Evolutionary conservation across 2,888 invertebrate species (phyloP).

Genomic region (Mellilla xanthometata): DNA sequence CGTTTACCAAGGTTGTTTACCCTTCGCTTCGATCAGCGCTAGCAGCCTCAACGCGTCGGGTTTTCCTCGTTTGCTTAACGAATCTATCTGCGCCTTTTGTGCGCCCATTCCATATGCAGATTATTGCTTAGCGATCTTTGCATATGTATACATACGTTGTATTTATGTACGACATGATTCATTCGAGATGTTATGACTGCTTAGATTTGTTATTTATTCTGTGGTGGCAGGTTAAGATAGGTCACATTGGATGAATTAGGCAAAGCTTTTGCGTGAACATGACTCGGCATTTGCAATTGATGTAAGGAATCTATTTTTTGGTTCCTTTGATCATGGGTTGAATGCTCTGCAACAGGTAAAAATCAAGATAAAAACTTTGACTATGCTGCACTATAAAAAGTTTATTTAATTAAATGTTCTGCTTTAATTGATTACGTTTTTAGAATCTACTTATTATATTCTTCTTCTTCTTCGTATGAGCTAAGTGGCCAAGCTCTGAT

Average conservation of each 20-base stretch:
- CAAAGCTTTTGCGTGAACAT: background rate
- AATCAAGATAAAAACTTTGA: no score
- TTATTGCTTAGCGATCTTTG: conserved; percentile 9
- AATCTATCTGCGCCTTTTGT: conserved; percentile 10
- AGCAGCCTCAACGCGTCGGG: conserved; percentile 1
- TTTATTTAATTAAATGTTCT: no score
- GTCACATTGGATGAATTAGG: conserved; percentile 11
- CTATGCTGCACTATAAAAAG: no score
- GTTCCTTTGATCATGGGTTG: no score
- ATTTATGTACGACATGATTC: background rate
- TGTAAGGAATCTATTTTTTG: no score
- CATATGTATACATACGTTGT: no score
- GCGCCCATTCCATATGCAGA: conserved; percentile 5
- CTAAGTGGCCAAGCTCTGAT: no score
- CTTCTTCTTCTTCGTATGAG: no score
- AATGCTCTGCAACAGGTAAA: no score
- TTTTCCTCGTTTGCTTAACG: conserved; percentile 21
- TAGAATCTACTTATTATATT: no score
- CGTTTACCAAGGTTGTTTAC: conserved; percentile 5
- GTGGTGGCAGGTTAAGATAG: conserved; percentile 17
- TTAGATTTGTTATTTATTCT: conserved; percentile 1
- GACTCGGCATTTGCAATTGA: conserved; percentile 12
- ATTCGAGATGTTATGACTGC: background rate
- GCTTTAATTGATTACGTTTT: no score
- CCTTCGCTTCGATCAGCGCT: conserved; percentile 2